Conservation (phyloP, 2,113 vertebrate genomes). For the Urocitellus parryii region DNA sequence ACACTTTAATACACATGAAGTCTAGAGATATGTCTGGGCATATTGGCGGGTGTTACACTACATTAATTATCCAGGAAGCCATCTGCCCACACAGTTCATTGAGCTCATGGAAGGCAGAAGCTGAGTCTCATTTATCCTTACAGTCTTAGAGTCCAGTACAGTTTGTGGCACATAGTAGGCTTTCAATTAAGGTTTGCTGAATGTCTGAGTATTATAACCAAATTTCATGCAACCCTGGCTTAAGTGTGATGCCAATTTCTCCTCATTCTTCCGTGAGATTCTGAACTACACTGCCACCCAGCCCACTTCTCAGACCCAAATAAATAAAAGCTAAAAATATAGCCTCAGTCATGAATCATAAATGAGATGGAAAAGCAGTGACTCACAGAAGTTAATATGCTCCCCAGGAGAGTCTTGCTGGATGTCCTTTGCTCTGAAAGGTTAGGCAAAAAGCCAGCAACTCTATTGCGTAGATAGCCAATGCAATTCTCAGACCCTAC, state of each 20-base stretch:
- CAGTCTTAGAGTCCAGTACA: not conserved
- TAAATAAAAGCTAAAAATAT: slow-evolving; percentile 84
- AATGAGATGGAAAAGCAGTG: slow-evolving; percentile 83
- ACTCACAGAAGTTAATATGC: slow-evolving; percentile 86
- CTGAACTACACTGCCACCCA: slow-evolving; percentile 72
- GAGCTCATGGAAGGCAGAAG: not conserved
- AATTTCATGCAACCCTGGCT: not conserved
- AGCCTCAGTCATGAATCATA: slow-evolving; percentile 80
- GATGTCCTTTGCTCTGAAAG: slow-evolving; percentile 65
- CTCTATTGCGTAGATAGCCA: not conserved
- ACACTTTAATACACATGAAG: not conserved
- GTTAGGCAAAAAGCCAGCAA: slow-evolving; percentile 70
- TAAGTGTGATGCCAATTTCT: not conserved
- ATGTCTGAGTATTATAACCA: not conserved
- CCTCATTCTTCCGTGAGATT: slow-evolving; percentile 40
- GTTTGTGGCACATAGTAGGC: not conserved
- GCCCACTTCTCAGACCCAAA: slow-evolving; percentile 76
- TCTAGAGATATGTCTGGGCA: not conserved
- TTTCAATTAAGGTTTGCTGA: not conserved
- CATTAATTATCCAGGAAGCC: no score
- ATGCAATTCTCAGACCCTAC: not conserved
- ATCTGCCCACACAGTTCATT: not conserved
- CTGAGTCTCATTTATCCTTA: not conserved
- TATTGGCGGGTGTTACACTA: not conserved
- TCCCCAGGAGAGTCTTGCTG: slow-evolving; percentile 79